Evolutionary conservation across 1,140 invertebrate species (phyloP).

Genomic region (Drosophila willistoni): DNA sequence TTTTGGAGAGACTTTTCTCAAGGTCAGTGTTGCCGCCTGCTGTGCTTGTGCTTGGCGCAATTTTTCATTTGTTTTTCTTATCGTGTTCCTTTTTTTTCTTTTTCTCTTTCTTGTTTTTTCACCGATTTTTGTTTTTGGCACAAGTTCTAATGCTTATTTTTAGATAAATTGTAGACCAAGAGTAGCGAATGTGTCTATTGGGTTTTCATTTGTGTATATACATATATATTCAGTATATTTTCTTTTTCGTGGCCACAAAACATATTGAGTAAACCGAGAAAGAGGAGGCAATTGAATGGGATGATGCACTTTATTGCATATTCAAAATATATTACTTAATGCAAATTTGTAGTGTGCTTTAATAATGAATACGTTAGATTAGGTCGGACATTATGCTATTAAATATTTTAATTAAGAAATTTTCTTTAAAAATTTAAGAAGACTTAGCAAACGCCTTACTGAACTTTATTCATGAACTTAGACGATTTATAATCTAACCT

Average conservation of each 20-base stretch:
- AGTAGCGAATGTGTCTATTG: constrained; percentile 12
- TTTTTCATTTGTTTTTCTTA: constrained; percentile 47
- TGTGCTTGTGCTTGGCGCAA: constrained; percentile 42
- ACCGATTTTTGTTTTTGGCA: constrained; percentile 61
- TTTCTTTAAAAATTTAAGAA: no score
- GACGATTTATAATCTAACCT: no score
- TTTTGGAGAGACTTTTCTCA: constrained; percentile 47
- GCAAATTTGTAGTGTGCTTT: not conserved
- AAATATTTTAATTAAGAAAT: no score
- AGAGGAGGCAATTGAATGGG: not conserved
- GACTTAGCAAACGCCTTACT: no score
- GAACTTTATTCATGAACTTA: no score
- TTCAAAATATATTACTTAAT: constrained; percentile 2
- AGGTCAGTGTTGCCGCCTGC: constrained; percentile 44
- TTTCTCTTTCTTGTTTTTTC: constrained; percentile 5
- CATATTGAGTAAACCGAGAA: not conserved
- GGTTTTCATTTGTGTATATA: constrained; percentile 16
- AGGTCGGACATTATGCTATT: not conserved
- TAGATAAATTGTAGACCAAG: constrained; percentile 63
- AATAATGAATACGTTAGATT: not conserved
- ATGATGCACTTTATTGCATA: constrained; percentile 1
- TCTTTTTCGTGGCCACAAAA: constrained; percentile 44
- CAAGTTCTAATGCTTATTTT: constrained; percentile 74
- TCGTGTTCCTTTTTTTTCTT: constrained; percentile 13
- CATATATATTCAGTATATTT: not conserved